Evolutionary conservation across 2,797 vertebrate species (phyloP).

Genomic region (Cottoperca gobio): DNA sequence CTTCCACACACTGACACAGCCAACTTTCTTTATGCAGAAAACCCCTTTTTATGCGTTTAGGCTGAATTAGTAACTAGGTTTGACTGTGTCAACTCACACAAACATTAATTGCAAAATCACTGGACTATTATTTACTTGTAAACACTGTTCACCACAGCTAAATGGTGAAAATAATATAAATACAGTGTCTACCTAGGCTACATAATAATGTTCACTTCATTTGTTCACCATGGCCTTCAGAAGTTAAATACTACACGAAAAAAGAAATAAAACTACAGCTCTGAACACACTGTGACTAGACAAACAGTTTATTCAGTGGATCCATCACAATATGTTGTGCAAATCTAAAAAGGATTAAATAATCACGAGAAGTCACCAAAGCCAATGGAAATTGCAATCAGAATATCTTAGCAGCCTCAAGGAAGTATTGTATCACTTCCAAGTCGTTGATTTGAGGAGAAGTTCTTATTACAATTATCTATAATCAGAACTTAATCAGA

Average conservation of each 20-base stretch:
- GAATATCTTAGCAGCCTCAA: background rate
- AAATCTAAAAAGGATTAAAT: background rate
- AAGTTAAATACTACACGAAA: background rate
- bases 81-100: background rate
- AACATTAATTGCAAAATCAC: background rate
- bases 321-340: background rate
- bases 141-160: background rate
- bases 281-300: background rate
- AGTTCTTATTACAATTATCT: conserved; percentile 1
- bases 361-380: background rate
- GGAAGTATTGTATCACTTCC: background rate
- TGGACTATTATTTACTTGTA: background rate
- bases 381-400: background rate
- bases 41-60: background rate
- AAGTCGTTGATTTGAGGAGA: background rate
- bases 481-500: background rate
- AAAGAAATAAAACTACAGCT: background rate
- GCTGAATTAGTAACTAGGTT: background rate
- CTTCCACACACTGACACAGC: background rate
- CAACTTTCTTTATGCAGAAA: background rate
- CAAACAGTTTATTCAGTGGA: background rate
- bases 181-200: too few relatives aligned
- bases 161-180: background rate
- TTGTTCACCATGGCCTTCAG: background rate
- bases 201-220: background rate